Base-by-base conservation (phyloP, 1,140 invertebrate species). In the Ceratina japonica region DNA sequence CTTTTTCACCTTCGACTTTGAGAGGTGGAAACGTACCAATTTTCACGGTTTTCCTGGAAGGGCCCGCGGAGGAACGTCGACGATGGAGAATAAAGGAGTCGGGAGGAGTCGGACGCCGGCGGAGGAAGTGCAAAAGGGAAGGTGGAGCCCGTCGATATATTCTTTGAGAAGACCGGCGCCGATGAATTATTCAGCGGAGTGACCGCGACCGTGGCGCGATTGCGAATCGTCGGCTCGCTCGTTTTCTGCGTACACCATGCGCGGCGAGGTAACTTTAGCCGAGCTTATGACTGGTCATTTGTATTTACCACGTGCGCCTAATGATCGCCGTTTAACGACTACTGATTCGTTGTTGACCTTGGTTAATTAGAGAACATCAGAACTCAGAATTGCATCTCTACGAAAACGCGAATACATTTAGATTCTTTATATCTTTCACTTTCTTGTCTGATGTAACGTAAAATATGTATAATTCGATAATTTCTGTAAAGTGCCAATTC, bases 101-200 rank as follows among this genome's bases (percentile, higher is more conserved):
- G n/a, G 62, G 44, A 20, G 75, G 79, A 58, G 51, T 24, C 66
- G 65, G 58, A 78, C 52, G 44, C 27, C 56, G 58, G 64, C n/a
- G 71, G 27, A 75, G 64, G 73, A 75, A 80, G 62, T 22, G 58
- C 27, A 70, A 70, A 81, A 66, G 66, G 62, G 56, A 79, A 84
- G 80, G 65, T 73, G 37, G 37, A 44, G 44, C 75, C 52, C 72
- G 84, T 85, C 82, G 84, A 80, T 83, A 70, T 73, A 78, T 81
- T 88, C 90, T 92, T 92, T 92, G 90, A 92, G 89, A 90, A 91
- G 86, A 80, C 87, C 89, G 88, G 88, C 87, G 77, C 87, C 87
- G 82, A 91, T 92, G 91, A 91, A 91, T 91, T 91, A 91, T 92
- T 92, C 91, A 91, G 89, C 89, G 82, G 86, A 78, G 87, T 91